Base-by-base conservation (phyloP, 2,888 invertebrate species). In the Dasysyrphus tricinctus region DNA sequence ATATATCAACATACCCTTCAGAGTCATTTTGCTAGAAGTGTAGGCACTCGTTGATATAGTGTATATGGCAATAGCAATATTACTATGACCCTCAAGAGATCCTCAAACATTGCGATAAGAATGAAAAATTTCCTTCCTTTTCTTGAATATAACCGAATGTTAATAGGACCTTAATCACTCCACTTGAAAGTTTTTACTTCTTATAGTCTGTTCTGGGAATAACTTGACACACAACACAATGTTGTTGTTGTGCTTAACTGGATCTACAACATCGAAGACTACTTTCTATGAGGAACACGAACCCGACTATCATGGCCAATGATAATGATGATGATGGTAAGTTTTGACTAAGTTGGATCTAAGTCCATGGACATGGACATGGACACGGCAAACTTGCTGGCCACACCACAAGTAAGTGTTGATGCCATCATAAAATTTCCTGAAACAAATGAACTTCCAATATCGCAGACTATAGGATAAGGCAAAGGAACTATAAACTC, bases 391-490 rank as follows among this genome's bases (percentile, higher is more conserved):
- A 74, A 85, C 72, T 77, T 77, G 39, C 54, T 57, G 24, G 69
- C 73, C 77, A 77, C 73, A 81, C 81, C 85, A 81, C 77, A 85
- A 85, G 77, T 81, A 81, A 85, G 85, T 85, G 85, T 85, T 85
- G 80, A 85, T 85, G 81, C 57, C 72, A 81, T 85, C 85, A 76
- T 81, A 81, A 85, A 85, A 65, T 85, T 76, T 81, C 56, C 63
- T 73, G 77, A 70, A 85, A 85, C 85, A 85, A 85, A 85, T 85
- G 85, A 80, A 85, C 85, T 85, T 85, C 81, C 81, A 85, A 85
- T 85, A 85, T 81, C 73, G n/a, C n/a, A 73, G 77, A 67, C 32
- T 57, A 49, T 24, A 14, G 49, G 51, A 72, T 61, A 78, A 73
- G 47, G 14, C 49, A 69, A n/a, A 67, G 54, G 11, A 69, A 61